phyloP scores from a whole-genome alignment of 1,140 invertebrate genomes.

The Ladona fulva region DNA sequence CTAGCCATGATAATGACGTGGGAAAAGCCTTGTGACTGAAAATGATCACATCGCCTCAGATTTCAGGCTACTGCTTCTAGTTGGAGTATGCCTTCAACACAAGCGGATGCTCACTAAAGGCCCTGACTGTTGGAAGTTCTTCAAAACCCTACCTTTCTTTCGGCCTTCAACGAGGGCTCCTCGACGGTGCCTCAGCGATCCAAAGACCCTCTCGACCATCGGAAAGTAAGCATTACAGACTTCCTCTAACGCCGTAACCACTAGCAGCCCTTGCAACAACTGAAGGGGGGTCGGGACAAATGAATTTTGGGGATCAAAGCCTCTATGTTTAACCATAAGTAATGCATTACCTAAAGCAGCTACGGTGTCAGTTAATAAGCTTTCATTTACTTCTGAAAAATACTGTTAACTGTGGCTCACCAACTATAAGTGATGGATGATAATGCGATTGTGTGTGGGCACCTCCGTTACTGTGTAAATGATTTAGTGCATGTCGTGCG shows the following conservation, averaged over 20 bases:
- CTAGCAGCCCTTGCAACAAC: background rate
- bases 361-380: background rate
- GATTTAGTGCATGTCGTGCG: background rate
- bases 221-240: background rate
- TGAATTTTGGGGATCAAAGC: background rate
- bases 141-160: background rate
- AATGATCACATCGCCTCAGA: too few relatives aligned
- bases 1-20: too few relatives aligned
- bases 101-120: too few relatives aligned
- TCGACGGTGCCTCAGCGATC: background rate
- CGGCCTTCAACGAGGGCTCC: background rate
- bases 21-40: too few relatives aligned
- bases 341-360: background rate
- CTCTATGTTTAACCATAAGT: background rate
- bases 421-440: constrained; percentile 1
- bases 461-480: background rate
- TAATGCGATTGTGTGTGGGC: background rate
- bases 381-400: background rate
- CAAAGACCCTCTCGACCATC: background rate
- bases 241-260: background rate
- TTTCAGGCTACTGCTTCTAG: too few relatives aligned
- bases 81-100: too few relatives aligned
- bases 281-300: too few relatives aligned
- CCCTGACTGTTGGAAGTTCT: too few relatives aligned
- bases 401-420: background rate